Evolutionary conservation across 2,113 vertebrate species (phyloP).

Genomic region (Equus przewalskii): DNA sequence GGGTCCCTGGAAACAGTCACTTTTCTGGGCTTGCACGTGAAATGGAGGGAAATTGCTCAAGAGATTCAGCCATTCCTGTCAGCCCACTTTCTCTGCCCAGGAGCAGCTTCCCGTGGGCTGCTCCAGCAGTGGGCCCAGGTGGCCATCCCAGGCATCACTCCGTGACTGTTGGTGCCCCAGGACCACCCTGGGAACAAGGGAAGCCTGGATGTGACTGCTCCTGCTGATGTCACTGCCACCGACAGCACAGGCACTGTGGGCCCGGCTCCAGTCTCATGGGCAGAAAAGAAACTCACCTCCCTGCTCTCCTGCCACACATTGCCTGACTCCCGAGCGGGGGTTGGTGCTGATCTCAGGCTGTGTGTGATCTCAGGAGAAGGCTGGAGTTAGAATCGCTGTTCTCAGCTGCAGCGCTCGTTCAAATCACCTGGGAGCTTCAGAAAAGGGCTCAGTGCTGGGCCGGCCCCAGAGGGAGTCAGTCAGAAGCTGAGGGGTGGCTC

Average conservation of each 20-base stretch:
- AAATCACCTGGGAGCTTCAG: neutral
- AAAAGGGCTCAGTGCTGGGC: neutral
- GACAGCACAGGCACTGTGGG: fast-evolving
- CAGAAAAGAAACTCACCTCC: slow-evolving; percentile 33
- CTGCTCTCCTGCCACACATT: neutral
- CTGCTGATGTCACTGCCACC: neutral
- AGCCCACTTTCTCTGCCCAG: too few species aligned
- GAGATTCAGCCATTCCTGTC: too few species aligned
- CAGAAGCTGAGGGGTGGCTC: neutral
- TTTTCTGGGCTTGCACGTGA: neutral
- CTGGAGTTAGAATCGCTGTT: neutral
- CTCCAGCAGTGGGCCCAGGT: neutral
- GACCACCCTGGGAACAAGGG: neutral
- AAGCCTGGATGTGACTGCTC: neutral
- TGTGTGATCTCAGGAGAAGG: neutral
- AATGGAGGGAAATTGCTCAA: neutral
- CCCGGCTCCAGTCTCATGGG: neutral
- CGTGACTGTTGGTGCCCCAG: neutral
- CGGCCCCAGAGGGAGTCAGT: fast-evolving
- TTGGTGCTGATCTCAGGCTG: neutral
- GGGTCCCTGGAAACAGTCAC: neutral
- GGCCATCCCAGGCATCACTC: too few species aligned
- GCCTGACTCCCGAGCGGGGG: neutral
- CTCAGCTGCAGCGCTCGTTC: fast-evolving
- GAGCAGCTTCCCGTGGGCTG: neutral